A percentile compares a stretch with the other conserved stretches of the same genome.
phyloP scores from a whole-genome alignment of 2,113 vertebrate species.

The Planiliza haematocheilus region DNA sequence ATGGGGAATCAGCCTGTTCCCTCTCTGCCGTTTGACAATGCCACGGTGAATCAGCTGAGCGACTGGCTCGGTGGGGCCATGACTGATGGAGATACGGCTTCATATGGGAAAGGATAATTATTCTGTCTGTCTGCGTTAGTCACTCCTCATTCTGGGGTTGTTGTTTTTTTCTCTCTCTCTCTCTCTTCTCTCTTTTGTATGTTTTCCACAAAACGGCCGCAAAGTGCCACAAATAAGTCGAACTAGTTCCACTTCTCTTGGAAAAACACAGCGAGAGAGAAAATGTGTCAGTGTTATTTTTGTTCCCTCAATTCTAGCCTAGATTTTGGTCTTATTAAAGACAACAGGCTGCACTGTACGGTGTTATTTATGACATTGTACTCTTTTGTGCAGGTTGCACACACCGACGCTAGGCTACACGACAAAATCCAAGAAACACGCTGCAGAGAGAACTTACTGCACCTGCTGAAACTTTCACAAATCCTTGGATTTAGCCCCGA shows the following conservation, averaged over 20 bases:
- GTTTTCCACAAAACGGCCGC: not conserved
- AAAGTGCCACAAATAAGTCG: not conserved
- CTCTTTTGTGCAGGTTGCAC: not conserved
- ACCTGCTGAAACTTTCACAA: not conserved
- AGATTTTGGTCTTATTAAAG: slow-evolving; percentile 2
- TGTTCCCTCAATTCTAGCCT: not conserved
- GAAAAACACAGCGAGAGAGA: not conserved
- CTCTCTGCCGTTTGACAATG: slow-evolving; percentile 45
- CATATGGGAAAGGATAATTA: slow-evolving; percentile 62
- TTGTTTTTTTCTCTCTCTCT: too few relatives aligned
- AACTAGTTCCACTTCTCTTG: slow-evolving; percentile 7
- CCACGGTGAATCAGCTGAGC: slow-evolving; percentile 59
- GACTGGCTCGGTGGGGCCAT: slow-evolving; percentile 53
- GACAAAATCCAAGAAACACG: not conserved
- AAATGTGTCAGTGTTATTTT: not conserved
- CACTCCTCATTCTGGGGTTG: slow-evolving; percentile 36
- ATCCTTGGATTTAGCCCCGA: not conserved
- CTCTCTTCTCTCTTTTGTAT: not conserved
- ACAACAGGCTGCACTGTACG: not conserved
- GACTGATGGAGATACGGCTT: slow-evolving; percentile 63
- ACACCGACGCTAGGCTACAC: not conserved
- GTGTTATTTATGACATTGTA: not conserved
- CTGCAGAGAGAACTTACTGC: not conserved
- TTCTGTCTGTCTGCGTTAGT: slow-evolving; percentile 62
- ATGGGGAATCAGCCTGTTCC: slow-evolving; percentile 53